Base-by-base conservation (phyloP, 2,113 vertebrate species). In the Lipophrys pholis region DNA sequence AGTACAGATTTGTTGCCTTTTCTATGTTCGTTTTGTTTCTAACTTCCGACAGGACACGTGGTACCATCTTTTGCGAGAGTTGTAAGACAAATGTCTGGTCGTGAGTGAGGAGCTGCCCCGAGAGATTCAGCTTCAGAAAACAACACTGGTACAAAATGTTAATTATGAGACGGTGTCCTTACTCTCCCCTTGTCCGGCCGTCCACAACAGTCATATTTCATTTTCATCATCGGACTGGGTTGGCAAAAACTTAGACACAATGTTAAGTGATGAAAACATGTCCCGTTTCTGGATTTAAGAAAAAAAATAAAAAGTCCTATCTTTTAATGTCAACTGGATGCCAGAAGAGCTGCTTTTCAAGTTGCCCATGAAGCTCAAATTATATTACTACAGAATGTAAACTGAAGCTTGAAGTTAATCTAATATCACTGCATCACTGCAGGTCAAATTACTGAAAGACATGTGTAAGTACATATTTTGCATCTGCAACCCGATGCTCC, bases 81-180 rank as follows among this genome's bases (percentile, higher is more conserved):
- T 59, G 11, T 54, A 11, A 78, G 69, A 57, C 50, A 54, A 64
- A 56, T 42, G 42, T 61, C 38, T 60, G 45, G 43, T 69, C 57
- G 41, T 69, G 45, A 60, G 8, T 38, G 43, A 9, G 36, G 9
- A 7, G 16, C 15, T 5, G 7, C 30, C 43, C 12, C 40, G 15
- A 64, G 12, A 67, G 51, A 66, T 15, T 71, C 51, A 39, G 41
- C 50, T 76, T 57, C 12, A 57, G 60, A 57, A 48, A 61, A 48
- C 54, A 67, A 56, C 8, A 5, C 30, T 45, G 8, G 16, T 43
- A 60, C 36, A 46, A 60, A 45, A 74, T 15, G 8, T 72, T 77
- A 69, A 80, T 83, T 69, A 79, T 43, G 57, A 71, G 69, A 14
- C 15, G 11, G 11, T 35, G 64, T 79, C 77, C 52, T 80, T 61